These are phyloP conservation scores for Danio choprae DNA, from an alignment of 2,797 vertebrate genomes.

Conservation along the genomic window DNA sequence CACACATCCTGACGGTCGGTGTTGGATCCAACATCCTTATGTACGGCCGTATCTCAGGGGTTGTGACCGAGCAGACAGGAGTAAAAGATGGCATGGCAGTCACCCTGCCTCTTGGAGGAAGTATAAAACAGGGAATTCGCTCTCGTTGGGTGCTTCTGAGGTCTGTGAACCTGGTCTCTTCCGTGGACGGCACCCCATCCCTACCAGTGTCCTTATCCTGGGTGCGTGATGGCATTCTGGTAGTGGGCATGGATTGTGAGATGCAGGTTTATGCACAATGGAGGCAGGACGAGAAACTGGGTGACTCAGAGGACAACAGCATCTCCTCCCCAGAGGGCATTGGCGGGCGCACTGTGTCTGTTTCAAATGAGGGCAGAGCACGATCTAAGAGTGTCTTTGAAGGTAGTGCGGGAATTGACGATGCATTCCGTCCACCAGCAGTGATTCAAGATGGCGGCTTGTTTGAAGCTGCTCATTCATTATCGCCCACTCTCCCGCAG, in stretches of 20 bases:
- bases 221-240: slow-evolving; percentile 97
- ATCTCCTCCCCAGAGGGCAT: slow-evolving; percentile 77
- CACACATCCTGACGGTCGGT: slow-evolving; percentile 96
- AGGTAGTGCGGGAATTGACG: slow-evolving; percentile 83
- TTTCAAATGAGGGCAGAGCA: slow-evolving; percentile 76
- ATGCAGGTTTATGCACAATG: slow-evolving; percentile 99
- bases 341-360: slow-evolving; percentile 66
- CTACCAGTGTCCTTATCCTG: slow-evolving; percentile 96
- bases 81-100: slow-evolving; percentile 96
- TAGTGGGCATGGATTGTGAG: slow-evolving; percentile 98
- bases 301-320: slow-evolving; percentile 79
- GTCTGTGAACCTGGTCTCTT: slow-evolving; percentile 92
- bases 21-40: slow-evolving; percentile 98
- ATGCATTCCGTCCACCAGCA: slow-evolving; percentile 88
- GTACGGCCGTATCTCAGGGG: slow-evolving; percentile 96
- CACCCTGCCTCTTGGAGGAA: slow-evolving; percentile 95
- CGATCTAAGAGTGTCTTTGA: slow-evolving; percentile 89
- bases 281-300: slow-evolving; percentile 89
- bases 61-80: slow-evolving; percentile 91
- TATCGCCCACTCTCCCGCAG: slow-evolving; percentile 96
- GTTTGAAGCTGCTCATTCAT: slow-evolving; percentile 95
- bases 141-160: slow-evolving; percentile 96
- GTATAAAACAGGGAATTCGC: slow-evolving; percentile 96
- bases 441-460: slow-evolving; percentile 95
- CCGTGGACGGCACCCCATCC: slow-evolving; percentile 94